Base-by-base conservation (phyloP, 2,888 invertebrate genomes). In the Nomada flava region DNA sequence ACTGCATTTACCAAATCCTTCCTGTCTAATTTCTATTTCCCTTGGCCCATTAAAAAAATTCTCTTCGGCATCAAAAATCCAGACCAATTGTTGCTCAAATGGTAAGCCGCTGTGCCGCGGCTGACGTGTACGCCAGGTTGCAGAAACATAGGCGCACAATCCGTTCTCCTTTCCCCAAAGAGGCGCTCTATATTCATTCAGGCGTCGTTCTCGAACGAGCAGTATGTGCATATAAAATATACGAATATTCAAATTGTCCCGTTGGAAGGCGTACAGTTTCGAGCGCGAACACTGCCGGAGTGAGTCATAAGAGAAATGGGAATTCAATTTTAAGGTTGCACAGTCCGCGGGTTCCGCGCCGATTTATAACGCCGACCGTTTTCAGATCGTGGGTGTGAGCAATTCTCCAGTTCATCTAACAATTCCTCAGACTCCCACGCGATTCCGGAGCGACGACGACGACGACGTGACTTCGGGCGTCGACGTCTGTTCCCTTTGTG, bases 321-420 rank as follows among this genome's bases (percentile, higher is more conserved):
- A 79, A 86, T 80, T 80, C 74, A 87, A 87, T 80, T 82, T 87
- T 72, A 76, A 68, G 64, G 68, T 75, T 71, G 84, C 79, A 76
- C 67, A 68, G 76, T 64, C 72, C 73, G 65, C 73, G 63, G 42
- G 47, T 59, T 60, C 18, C 57, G 20, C 47, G 79, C 78, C 83
- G 79, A 79, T 80, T 85, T 80, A 85, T 82, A 85, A 87, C 87
- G 80, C 73, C 68, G 75, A 55, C 65, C 79, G 75, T 79, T 76
- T 76, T 44, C 63, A 60, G 70, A 62, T 75, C 85, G 88, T 88
- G 85, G 88, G 88, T 88, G 88, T 88, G 78, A 87, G 84, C 88
- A 89, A 88, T 88, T 88, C 88, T 88, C 87, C 87, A 79, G 88
- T 88, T 89, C 87, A 86, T 88, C 89, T 87, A 88, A 89, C 88